Conservation (phyloP, 1,140 invertebrate species). For the Drosophila fuyamai region DNA sequence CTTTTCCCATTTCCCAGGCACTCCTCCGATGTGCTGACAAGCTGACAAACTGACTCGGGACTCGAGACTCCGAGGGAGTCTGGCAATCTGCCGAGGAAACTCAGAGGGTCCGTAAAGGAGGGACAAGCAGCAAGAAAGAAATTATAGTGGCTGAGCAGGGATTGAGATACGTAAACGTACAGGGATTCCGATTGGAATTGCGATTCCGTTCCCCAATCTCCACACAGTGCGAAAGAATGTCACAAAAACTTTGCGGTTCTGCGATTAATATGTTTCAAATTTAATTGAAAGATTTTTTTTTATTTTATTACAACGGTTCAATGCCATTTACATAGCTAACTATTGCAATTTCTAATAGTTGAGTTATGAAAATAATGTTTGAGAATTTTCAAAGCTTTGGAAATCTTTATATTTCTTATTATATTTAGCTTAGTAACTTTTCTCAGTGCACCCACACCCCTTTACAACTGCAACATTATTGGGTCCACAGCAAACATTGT, state of each 20-base stretch:
- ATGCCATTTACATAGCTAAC: no score
- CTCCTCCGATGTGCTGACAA: slow-evolving; percentile 66
- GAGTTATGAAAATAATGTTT: no score
- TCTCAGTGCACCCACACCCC: slow-evolving; percentile 5
- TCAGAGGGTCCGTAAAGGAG: slow-evolving; percentile 29
- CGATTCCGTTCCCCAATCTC: slow-evolving; percentile 22
- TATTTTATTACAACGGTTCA: no score
- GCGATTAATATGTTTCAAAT: not conserved
- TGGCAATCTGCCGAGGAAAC: slow-evolving; percentile 43
- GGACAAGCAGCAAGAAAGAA: slow-evolving; percentile 37
- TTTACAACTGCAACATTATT: slow-evolving; percentile 41
- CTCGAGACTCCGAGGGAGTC: slow-evolving; percentile 34
- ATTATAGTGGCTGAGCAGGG: slow-evolving; percentile 53
- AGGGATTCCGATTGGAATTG: slow-evolving; percentile 46
- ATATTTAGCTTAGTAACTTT: not conserved
- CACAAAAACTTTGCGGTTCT: not conserved
- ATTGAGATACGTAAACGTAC: slow-evolving; percentile 58
- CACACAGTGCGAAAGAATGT: slow-evolving; percentile 11
- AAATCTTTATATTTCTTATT: no score
- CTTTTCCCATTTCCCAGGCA: slow-evolving; percentile 13
- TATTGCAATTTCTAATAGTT: no score
- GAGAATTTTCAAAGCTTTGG: no score
- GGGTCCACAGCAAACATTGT: slow-evolving; percentile 61
- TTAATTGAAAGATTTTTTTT: no score
- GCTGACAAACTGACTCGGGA: slow-evolving; percentile 68